Conservation (phyloP, 2,113 vertebrate species). For the Conger conger region DNA sequence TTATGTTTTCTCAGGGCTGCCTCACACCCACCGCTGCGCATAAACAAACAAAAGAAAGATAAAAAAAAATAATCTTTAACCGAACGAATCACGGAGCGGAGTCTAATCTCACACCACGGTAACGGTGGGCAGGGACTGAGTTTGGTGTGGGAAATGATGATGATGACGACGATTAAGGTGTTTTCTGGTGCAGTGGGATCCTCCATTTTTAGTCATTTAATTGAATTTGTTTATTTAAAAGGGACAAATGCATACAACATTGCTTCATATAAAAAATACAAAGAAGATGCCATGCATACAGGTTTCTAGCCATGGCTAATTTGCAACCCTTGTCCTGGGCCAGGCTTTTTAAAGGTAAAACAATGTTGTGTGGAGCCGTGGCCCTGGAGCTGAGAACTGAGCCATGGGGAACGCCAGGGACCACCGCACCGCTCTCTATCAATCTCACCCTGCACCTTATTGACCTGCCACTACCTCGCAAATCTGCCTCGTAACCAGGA, state of each 20-base stretch:
- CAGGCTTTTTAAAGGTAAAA: too few species aligned
- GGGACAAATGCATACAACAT: too few species aligned
- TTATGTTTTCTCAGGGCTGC: not conserved
- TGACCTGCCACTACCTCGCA: not conserved
- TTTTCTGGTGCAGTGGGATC: conserved; percentile 34
- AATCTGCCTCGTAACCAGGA: not conserved
- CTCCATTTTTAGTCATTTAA: too few species aligned
- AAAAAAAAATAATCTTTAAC: not conserved
- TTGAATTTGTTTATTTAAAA: too few species aligned
- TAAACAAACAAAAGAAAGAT: not conserved
- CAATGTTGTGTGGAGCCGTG: too few species aligned
- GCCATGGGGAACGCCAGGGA: conserved; percentile 15
- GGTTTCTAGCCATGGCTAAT: too few species aligned
- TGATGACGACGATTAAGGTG: conserved; percentile 32
- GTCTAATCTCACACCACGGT: not conserved
- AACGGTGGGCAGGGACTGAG: not conserved
- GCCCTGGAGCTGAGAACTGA: too few species aligned
- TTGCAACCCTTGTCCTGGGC: too few species aligned
- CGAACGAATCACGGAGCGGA: not conserved
- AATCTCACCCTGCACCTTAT: conserved; percentile 35
- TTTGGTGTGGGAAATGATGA: not conserved
- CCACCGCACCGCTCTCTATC: conserved; percentile 36
- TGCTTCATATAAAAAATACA: too few species aligned
- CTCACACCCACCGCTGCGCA: not conserved
- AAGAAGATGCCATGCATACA: too few species aligned